A percentile compares a stretch with the other conserved stretches of the same genome.
phyloP scores from a whole-genome alignment of 1,140 invertebrate genomes.

The Diuraphis noxia region DNA sequence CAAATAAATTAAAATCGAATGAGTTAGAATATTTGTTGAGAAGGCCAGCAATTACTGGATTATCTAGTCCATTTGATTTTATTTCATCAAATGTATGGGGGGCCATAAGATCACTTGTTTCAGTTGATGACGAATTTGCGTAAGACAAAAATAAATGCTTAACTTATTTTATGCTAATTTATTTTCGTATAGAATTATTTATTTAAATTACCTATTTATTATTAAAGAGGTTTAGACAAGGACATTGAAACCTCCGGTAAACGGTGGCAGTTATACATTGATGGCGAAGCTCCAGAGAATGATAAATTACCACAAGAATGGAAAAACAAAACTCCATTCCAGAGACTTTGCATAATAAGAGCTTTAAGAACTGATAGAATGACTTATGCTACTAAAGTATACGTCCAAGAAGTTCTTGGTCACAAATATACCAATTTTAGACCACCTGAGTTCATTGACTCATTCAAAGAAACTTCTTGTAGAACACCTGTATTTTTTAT shows the following conservation, averaged over 20 bases:
- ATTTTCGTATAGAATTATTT: background rate
- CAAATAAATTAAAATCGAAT: constrained; percentile 68
- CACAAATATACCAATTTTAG: constrained; percentile 79
- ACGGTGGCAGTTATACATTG: constrained; percentile 89
- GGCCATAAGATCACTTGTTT: constrained; percentile 78
- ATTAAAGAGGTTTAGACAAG: constrained; percentile 75
- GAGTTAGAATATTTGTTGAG: constrained; percentile 90
- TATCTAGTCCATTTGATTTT: constrained; percentile 81
- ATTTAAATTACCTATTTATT: background rate
- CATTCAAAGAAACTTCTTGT: constrained; percentile 82
- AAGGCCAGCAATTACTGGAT: constrained; percentile 70
- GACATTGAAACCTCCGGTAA: constrained; percentile 92
- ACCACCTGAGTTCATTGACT: constrained; percentile 79
- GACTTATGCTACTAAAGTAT: constrained; percentile 69
- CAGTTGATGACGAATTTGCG: constrained; percentile 74
- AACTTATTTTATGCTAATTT: background rate
- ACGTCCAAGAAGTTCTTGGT: constrained; percentile 83
- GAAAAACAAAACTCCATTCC: constrained; percentile 89
- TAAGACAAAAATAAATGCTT: constrained; percentile 22
- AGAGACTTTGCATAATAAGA: constrained; percentile 89
- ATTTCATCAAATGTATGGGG: constrained; percentile 84
- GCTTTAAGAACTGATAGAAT: constrained; percentile 81
- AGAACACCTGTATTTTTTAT: constrained; percentile 93
- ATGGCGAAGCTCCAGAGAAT: constrained; percentile 87
- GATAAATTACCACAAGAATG: constrained; percentile 95